A percentile compares a stretch with the other conserved stretches of the same genome.
Conservation (phyloP, 1,140 invertebrate species). For the Diuraphis noxia region DNA sequence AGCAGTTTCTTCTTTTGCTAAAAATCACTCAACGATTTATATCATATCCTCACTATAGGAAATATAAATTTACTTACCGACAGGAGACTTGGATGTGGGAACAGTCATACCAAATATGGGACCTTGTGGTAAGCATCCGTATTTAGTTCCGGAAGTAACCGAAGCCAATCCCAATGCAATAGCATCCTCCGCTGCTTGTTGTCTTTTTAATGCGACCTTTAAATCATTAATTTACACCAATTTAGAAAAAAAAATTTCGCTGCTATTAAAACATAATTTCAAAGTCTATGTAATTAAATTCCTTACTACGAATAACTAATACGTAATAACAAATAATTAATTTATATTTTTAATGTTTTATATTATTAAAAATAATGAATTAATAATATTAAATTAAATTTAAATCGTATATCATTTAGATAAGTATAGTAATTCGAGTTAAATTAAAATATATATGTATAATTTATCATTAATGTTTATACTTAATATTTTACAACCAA, state of each 20-base stretch:
- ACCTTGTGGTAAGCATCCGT: constrained; percentile 83
- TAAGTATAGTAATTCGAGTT: too few relatives aligned
- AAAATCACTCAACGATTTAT: not conserved
- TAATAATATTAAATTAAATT: too few relatives aligned
- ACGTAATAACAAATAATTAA: not conserved
- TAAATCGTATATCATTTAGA: too few relatives aligned
- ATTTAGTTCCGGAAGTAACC: constrained; percentile 80
- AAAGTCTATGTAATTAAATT: not conserved
- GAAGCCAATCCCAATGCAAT: constrained; percentile 89
- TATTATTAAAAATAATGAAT: not conserved
- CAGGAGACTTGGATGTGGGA: constrained; percentile 39
- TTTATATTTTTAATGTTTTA: not conserved
- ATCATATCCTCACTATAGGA: not conserved
- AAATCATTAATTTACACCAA: not conserved
- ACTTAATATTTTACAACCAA: too few relatives aligned
- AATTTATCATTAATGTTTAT: too few relatives aligned
- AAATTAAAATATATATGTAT: too few relatives aligned
- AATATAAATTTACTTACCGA: not conserved
- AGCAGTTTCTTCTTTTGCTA: constrained; percentile 32
- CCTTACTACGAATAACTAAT: not conserved
- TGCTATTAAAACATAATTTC: not conserved
- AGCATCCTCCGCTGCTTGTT: constrained; percentile 96
- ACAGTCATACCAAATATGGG: constrained; percentile 81
- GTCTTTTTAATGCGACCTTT: constrained; percentile 93
- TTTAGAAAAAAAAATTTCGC: not conserved